A percentile compares a stretch with the other conserved stretches of the same genome.
These are phyloP conservation scores for Cyclina sinensis DNA, from an alignment of 1,140 invertebrate species.

Conservation along the genomic window DNA sequence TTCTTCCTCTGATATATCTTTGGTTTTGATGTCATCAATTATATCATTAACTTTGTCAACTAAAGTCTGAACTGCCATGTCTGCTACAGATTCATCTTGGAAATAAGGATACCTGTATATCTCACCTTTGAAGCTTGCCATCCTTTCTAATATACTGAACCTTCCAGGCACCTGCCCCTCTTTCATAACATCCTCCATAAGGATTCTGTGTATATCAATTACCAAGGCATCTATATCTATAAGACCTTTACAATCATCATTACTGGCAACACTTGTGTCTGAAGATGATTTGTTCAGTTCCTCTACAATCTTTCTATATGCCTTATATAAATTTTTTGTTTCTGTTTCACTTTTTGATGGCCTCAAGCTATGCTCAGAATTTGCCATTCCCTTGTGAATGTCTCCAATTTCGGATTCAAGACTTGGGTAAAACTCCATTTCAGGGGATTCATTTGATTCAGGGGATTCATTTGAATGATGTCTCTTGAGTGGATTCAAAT, in stretches of 20 bases:
- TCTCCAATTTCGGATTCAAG: not conserved
- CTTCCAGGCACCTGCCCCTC: not conserved
- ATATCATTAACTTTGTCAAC: constrained; percentile 32
- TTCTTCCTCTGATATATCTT: not conserved
- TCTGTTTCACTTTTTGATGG: not conserved
- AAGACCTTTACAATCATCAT: constrained; percentile 4
- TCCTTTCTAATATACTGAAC: not conserved
- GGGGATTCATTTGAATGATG: no score
- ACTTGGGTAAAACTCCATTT: not conserved
- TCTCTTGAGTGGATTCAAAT: not conserved
- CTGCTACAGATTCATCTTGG: not conserved
- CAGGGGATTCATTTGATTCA: not conserved
- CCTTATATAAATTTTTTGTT: constrained; percentile 42
- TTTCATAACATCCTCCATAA: constrained; percentile 19
- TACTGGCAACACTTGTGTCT: not conserved
- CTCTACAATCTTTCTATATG: not conserved
- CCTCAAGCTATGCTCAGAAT: not conserved
- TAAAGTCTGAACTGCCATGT: not conserved
- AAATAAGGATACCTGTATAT: constrained; percentile 10
- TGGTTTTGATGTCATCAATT: not conserved
- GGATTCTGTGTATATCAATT: not conserved
- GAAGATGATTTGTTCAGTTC: not conserved
- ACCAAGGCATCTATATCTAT: constrained; percentile 10
- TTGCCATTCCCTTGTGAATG: not conserved
- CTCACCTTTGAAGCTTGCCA: not conserved